Evolutionary conservation across 1,140 invertebrate genomes (phyloP), one percentile per base, ranked within the genome.

Genomic region (Orussus abietinus): DNA sequence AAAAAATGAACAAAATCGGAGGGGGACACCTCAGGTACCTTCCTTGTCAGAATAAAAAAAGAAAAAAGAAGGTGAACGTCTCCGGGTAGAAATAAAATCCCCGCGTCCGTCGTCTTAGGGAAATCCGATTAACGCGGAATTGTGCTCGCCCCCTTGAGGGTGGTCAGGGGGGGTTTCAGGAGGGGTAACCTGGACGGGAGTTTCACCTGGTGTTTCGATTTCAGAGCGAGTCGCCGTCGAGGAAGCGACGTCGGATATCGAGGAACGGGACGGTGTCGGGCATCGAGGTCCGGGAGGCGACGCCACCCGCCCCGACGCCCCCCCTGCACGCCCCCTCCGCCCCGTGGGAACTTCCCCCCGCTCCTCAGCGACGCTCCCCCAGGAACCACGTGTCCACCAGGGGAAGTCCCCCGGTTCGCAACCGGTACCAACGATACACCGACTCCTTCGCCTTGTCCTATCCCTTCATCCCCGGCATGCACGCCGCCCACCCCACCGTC

Each of bases 161-260:
- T n/a, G n/a, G n/a, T n/a, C n/a, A n/a, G n/a, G n/a, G n/a, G n/a
- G n/a, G n/a, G n/a, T n/a, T n/a, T n/a, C n/a, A n/a, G n/a, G n/a
- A n/a, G n/a, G n/a, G n/a, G n/a, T n/a, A n/a, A n/a, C n/a, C n/a
- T n/a, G n/a, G n/a, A n/a, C n/a, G n/a, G n/a, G n/a, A n/a, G n/a
- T n/a, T n/a, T n/a, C n/a, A n/a, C n/a, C n/a, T n/a, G n/a, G n/a
- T n/a, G n/a, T n/a, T n/a, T 13, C 15, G 29, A 28, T 58, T 56
- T 6, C 44, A 69, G 63, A 70, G 67, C 28, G 67, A 70, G 34
- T 70, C 67, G 1, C 67, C 67, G 13, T 68, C 66, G 12, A 55
- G 67, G 17, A 70, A 70, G 20, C 62, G 67, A 42, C 66, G 66
- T 10, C 56, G 67, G 57, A 70, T 70, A 62, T 70, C 67, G 5